Conservation (phyloP, 2,888 invertebrate species). For the Ectemnius continuus region DNA sequence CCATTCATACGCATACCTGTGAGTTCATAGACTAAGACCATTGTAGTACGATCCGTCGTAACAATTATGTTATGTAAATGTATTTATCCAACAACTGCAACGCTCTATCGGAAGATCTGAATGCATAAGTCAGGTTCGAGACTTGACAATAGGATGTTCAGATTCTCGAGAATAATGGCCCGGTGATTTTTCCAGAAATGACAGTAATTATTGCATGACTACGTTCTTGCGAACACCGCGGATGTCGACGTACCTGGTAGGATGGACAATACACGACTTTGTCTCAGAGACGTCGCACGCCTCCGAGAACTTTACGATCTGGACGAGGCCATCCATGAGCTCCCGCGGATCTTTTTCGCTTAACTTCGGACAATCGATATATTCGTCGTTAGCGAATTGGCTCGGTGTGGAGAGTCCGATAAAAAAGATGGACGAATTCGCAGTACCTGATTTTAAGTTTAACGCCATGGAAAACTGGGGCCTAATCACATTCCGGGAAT, state of each 20-base stretch:
- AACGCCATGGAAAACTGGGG: constrained; percentile 98
- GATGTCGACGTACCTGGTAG: constrained; percentile 70
- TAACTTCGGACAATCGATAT: constrained; percentile 56
- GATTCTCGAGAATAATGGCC: too few species aligned
- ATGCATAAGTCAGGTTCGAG: too few species aligned
- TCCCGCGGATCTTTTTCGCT: constrained; percentile 39
- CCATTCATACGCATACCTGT: constrained; percentile 4
- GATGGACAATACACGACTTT: constrained; percentile 68
- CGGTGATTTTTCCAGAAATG: constrained; percentile 14
- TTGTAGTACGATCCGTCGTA: too few species aligned
- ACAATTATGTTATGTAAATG: too few species aligned
- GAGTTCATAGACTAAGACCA: neutral
- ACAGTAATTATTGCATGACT: constrained; percentile 38
- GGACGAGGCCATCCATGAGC: constrained; percentile 57
- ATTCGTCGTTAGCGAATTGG: constrained; percentile 52
- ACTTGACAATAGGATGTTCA: too few species aligned
- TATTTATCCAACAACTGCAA: too few species aligned
- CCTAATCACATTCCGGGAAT: constrained; percentile 85
- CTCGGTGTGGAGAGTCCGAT: constrained; percentile 59
- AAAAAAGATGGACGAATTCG: constrained; percentile 87
- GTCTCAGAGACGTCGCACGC: constrained; percentile 13
- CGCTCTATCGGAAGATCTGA: too few species aligned
- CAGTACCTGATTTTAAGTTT: constrained; percentile 90
- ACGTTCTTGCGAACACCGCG: constrained; percentile 57
- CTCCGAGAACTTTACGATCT: constrained; percentile 49